These are phyloP conservation scores for Gorsachius goisagi DNA, from an alignment of 2,113 vertebrate species.

Conservation along the genomic window DNA sequence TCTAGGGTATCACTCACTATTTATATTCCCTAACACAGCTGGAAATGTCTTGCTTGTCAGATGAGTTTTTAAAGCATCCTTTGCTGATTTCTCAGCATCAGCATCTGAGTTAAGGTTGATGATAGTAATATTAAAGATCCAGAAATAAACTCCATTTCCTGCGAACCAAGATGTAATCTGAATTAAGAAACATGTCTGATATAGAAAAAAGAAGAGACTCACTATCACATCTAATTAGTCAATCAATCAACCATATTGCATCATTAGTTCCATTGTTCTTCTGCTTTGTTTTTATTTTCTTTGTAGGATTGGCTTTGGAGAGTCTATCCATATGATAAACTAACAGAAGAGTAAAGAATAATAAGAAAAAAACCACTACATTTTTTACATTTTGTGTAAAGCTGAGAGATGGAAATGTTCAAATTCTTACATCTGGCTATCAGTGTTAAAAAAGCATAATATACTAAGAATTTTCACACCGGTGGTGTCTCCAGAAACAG, in stretches of 20 bases:
- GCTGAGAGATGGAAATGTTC: background rate
- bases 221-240: background rate
- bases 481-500: background rate
- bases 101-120: background rate
- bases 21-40: background rate
- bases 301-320: background rate
- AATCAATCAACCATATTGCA: background rate
- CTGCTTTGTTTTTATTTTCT: background rate
- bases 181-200: background rate
- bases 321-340: background rate
- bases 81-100: background rate
- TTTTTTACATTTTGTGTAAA: background rate
- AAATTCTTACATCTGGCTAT: background rate
- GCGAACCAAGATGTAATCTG: background rate
- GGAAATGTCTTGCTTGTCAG: constrained; percentile 7
- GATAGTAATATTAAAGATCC: background rate
- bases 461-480: background rate
- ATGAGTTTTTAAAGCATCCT: background rate
- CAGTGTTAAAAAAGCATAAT: background rate
- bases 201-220: background rate
- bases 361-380: rapidly evolving
- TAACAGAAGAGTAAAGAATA: background rate
- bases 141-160: background rate
- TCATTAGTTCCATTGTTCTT: background rate
- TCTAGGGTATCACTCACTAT: background rate